These are phyloP conservation scores for Protosalanx chinensis DNA, from an alignment of 2,797 vertebrate genomes.

Conservation along the genomic window DNA sequence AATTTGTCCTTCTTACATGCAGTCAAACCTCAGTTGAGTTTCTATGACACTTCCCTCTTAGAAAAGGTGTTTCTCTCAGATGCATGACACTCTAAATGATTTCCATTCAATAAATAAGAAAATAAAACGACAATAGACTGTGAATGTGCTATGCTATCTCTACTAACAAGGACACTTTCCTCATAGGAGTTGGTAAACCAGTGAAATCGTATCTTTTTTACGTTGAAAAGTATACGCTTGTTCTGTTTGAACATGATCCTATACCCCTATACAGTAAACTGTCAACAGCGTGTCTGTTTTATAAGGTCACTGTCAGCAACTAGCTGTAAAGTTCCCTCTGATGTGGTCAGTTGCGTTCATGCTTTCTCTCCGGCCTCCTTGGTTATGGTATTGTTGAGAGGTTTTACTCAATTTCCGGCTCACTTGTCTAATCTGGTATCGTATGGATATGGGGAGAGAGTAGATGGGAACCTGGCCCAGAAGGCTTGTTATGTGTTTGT, in stretches of 20 bases:
- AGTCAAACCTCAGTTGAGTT: background rate
- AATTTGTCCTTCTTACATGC: background rate
- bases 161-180: background rate
- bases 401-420: slow-evolving; percentile 51
- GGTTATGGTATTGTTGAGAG: slow-evolving; percentile 40
- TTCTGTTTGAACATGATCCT: too few species aligned
- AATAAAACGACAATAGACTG: too few species aligned
- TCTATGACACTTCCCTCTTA: background rate
- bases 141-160: background rate
- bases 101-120: background rate
- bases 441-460: slow-evolving; percentile 48
- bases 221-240: too few species aligned
- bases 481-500: slow-evolving; percentile 53
- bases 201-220: too few species aligned
- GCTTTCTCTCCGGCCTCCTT: background rate
- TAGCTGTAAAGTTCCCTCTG: too few species aligned
- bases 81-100: background rate
- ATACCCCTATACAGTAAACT: too few species aligned
- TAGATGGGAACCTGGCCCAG: slow-evolving; percentile 53
- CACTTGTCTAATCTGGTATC: slow-evolving; percentile 57
- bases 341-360: background rate
- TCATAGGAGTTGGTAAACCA: too few species aligned
- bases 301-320: too few species aligned
- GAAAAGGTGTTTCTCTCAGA: background rate
- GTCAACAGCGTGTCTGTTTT: too few species aligned